Percentiles rank a stretch among this genome's conserved stretches.
phyloP scores from a whole-genome alignment of 2,888 invertebrate species.

The Drosophila multiciliata region DNA sequence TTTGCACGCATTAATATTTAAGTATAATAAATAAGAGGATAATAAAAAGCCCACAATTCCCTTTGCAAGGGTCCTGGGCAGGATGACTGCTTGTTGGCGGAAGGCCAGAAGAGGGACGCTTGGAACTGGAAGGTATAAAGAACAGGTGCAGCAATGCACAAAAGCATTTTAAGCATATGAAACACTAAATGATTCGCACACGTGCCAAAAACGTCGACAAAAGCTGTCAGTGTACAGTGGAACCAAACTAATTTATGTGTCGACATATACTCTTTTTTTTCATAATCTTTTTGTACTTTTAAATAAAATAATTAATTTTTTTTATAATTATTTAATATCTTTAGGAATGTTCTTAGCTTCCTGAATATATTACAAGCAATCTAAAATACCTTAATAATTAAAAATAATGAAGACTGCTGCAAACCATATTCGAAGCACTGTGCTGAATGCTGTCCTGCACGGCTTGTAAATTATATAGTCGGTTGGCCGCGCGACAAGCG shows the following conservation, averaged over 20 bases:
- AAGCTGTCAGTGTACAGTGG: constrained; percentile 27
- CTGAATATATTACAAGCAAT: background rate
- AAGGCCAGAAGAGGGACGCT: no score
- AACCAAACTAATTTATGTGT: background rate
- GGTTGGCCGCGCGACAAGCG: constrained; percentile 32
- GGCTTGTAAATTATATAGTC: constrained; percentile 52
- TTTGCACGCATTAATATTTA: constrained; percentile 1
- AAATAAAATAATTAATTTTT: background rate
- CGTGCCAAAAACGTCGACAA: constrained; percentile 33
- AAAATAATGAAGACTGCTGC: background rate
- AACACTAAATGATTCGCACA: constrained; percentile 55
- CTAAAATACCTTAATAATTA: background rate
- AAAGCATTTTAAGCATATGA: constrained; percentile 52
- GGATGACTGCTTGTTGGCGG: background rate
- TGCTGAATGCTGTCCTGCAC: constrained; percentile 7
- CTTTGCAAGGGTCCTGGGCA: background rate
- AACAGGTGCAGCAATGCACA: constrained; percentile 44
- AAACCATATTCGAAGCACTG: background rate
- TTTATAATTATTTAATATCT: background rate
- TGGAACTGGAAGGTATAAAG: background rate
- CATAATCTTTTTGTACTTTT: background rate
- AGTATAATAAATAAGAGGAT: constrained; percentile 7
- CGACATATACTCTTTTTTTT: background rate
- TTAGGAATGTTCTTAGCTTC: background rate
- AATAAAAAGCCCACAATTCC: background rate